Evolutionary conservation across 2,797 vertebrate genomes (phyloP), one percentile per base, ranked within the genome.

Genomic region (Darevskia mixta): DNA sequence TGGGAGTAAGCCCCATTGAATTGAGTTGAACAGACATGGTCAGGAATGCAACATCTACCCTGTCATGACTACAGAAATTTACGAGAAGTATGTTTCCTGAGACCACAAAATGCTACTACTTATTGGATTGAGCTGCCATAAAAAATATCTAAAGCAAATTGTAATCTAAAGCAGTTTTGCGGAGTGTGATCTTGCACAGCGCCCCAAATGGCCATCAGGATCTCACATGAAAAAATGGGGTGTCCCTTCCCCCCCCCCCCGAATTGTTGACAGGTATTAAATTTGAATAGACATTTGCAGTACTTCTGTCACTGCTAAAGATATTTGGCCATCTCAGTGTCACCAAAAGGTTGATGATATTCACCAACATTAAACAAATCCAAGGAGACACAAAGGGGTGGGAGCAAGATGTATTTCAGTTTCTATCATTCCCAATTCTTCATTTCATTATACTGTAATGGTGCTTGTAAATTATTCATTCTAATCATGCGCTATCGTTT

Each of bases 401-500:
- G 4, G 8, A 79, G 27, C 49, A 9, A 66, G 77, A 85, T 78
- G 2, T 86, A 1, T 38, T 88, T 27, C 67, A 10, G 32, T 86
- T 91, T 38, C 25, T 71, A 3, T 92, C 83, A 23, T 83, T 78
- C 38, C 79, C 88, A 55, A 87, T 43, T 18, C 75, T 90, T 1
- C 25, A 78, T 80, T 86, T 92, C 90, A 87, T 18, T 0, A 29
- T 80, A 83, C 91, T 9, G 8, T 55, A 90, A 23, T 27, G 82
- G 86, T 18, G 35, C 89, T 90, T 93, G 82, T 85, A 73, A 85
- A 25, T 94, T 92, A 90, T n/a, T 87, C 88, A 88, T 82, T 79
- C 82, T 90, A 91, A 90, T 92, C 86, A 89, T 92, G n/a, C 71
- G 49, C 17, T 90, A 1, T 82, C 2, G 25, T 86, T 94, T 72